These are phyloP conservation scores for Cremastinae sp. DNA, from an alignment of 2,888 invertebrate genomes.

Conservation along the genomic window DNA sequence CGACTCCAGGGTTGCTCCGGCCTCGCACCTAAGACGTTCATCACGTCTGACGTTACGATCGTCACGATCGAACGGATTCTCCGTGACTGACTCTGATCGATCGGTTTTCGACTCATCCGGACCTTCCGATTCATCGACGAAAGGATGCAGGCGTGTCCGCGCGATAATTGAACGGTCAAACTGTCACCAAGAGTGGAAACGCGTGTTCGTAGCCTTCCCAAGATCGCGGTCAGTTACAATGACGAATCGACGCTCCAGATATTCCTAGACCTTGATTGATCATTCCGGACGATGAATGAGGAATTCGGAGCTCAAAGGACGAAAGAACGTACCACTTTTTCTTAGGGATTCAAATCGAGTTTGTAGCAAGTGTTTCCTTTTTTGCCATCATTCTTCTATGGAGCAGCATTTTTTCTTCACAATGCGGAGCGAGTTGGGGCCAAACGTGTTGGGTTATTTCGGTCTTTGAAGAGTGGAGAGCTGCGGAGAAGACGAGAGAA, in stretches of 20 bases:
- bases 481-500: conserved; percentile 35
- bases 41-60: conserved; percentile 27
- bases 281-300: too few relatives aligned
- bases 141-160: not conserved
- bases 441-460: conserved; percentile 38
- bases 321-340: too few relatives aligned
- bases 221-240: too few relatives aligned
- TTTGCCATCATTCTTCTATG: conserved; percentile 42
- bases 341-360: not conserved
- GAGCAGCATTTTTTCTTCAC: conserved; percentile 52
- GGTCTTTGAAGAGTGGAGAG: conserved; percentile 50
- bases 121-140: conserved; percentile 3
- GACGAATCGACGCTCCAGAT: too few relatives aligned
- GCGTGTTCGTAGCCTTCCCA: too few relatives aligned
- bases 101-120: not conserved
- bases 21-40: conserved; percentile 34
- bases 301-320: too few relatives aligned
- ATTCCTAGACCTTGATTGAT: too few relatives aligned
- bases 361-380: conserved; percentile 50
- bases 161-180: conserved; percentile 7
- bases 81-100: conserved; percentile 4
- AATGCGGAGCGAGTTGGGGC: conserved; percentile 42
- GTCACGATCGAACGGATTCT: not conserved
- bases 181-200: not conserved
- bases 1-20: conserved; percentile 24